phyloP scores from a whole-genome alignment of 2,888 invertebrate genomes.

The Gandaritis pyraliata region DNA sequence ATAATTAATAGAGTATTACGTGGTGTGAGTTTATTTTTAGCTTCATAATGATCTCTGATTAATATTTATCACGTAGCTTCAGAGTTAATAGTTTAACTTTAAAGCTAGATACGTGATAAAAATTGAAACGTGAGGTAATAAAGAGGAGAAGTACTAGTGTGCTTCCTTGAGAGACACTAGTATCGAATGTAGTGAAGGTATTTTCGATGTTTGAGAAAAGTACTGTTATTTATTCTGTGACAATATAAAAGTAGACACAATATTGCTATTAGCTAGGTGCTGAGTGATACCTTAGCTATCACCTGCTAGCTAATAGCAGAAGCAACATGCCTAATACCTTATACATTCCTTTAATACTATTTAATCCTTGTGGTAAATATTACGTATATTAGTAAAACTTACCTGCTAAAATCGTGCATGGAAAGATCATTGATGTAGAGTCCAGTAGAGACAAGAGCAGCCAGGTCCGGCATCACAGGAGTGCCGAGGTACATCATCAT shows the following conservation, averaged over 20 bases:
- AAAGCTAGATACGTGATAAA: too few species aligned
- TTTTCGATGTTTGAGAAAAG: too few species aligned
- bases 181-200: neutral
- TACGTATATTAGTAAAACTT: slow-evolving; percentile 36
- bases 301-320: too few species aligned
- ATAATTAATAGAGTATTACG: neutral
- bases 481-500: slow-evolving; percentile 99
- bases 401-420: slow-evolving; percentile 99
- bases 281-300: too few species aligned
- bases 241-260: too few species aligned
- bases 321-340: too few species aligned
- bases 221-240: too few species aligned
- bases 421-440: slow-evolving; percentile 98
- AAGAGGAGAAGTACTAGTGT: neutral
- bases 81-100: neutral
- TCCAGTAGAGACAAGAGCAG: slow-evolving; percentile 96
- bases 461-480: slow-evolving; percentile 97
- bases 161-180: neutral
- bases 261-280: too few species aligned
- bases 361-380: too few species aligned
- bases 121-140: neutral
- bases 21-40: neutral
- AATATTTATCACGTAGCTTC: neutral
- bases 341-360: too few species aligned
- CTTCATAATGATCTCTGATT: neutral